Base-by-base conservation (phyloP, 2,113 vertebrate species). In the Empidonax alnorum region DNA sequence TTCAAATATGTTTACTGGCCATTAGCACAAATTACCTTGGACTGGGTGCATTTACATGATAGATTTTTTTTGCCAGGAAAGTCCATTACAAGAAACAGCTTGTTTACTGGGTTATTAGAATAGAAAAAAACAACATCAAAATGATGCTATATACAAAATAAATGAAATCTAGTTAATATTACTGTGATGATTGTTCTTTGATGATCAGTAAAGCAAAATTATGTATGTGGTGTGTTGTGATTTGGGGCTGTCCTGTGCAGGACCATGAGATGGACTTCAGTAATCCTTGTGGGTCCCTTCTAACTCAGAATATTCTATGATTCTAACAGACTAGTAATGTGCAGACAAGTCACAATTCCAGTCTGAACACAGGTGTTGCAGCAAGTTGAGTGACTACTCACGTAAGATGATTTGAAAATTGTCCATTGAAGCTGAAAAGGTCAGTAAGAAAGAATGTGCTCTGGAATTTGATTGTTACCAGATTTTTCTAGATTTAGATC, bases 1-100 rank as follows among this genome's bases (percentile, higher is more conserved):
- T 97, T 97, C 91, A 97, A 96, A 92, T 96, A 92, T 42, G 46
- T 80, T 94, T 94, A 79, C 84, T 81, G 59, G 41, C 53, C 93
- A 88, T 97, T 95, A 97, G n/a, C 24, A 35, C 79, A 79, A 96
- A 95, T 97, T 97, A 91, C 79, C 68, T 73, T 83, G 80, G 52
- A 93, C 75, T 89, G 71, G 46, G 77, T 82, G 87, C 75, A 97
- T 96, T 95, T 97, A 66, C 76, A 91, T 94, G 96, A 96, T 85
- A 93, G 61, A 77, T 83, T 87, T 87, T 95, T 94, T 97, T 94
- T 80, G 56, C 87, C 89, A 73, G 61, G 28, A 96, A 78, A 97
- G 88, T 59, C 25, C 76, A 96, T 94, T 97, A 95, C 30, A 93
- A 94, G 82, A 95, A 97, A 86, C 12, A 88, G 89, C 75, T 96